phyloP scores from a whole-genome alignment of 1,140 invertebrate genomes.

The Copidosoma floridanum region DNA sequence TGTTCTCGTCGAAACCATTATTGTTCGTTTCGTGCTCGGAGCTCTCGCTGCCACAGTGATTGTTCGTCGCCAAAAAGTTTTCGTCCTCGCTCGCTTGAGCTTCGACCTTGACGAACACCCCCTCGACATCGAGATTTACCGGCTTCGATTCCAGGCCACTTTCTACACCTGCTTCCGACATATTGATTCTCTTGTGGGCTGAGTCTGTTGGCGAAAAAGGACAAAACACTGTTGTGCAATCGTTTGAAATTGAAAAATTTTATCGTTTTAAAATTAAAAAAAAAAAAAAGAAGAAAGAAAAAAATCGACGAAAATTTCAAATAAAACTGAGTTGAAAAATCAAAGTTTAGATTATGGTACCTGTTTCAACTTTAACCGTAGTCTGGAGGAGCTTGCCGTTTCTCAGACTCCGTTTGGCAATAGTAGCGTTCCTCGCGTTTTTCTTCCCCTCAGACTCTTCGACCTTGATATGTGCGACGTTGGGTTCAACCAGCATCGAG shows the following conservation, averaged over 20 bases:
- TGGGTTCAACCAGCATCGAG: constrained; percentile 47
- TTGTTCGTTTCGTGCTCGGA: constrained; percentile 16
- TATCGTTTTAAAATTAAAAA: not conserved
- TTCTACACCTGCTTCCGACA: constrained; percentile 37
- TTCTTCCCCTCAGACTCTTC: constrained; percentile 29
- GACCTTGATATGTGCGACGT: constrained; percentile 30
- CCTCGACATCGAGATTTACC: not conserved
- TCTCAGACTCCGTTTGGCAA: constrained; percentile 59
- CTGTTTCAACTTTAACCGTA: constrained; percentile 37
- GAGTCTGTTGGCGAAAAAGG: not conserved
- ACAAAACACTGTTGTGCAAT: not conserved
- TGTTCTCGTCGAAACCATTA: constrained; percentile 4
- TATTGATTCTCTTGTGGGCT: not conserved
- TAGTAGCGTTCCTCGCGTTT: constrained; percentile 25
- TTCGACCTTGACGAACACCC: not conserved
- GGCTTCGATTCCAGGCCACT: not conserved
- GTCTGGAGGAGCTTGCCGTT: constrained; percentile 65
- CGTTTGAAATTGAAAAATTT: not conserved
- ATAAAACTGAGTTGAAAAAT: not conserved
- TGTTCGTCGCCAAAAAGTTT: too few species aligned
- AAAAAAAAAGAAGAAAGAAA: not conserved
- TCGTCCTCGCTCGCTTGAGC: not conserved
- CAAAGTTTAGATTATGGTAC: not conserved
- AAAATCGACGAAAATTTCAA: too few species aligned
- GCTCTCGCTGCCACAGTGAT: not conserved